Percentiles rank a stretch among this genome's conserved stretches.
Conservation (phyloP, 2,888 invertebrate genomes). For the Drosophila affinis region DNA sequence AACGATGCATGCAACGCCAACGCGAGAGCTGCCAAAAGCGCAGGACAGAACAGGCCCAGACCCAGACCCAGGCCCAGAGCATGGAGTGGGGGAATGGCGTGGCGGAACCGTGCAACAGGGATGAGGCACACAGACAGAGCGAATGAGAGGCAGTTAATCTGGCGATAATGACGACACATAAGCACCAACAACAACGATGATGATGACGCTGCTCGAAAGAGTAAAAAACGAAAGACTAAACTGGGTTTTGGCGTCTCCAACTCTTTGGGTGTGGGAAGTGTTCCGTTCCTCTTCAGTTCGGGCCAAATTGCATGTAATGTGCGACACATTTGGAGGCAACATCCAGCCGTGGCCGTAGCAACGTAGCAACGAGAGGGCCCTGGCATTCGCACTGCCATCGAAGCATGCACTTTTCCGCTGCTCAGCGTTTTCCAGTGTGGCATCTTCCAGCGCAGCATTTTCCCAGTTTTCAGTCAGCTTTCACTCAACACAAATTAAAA, state of each 20-base stretch:
- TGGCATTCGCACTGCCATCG: constrained; percentile 1
- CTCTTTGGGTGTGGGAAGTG: constrained; percentile 41
- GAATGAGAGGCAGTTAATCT: constrained; percentile 54
- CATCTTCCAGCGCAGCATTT: constrained; percentile 35
- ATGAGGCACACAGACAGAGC: constrained; percentile 30
- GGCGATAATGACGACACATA: constrained; percentile 60
- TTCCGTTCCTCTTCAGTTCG: constrained; percentile 4
- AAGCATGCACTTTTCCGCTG: constrained; percentile 36
- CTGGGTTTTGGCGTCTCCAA: constrained; percentile 19
- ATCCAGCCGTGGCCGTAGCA: neutral
- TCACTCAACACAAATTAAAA: constrained; percentile 51
- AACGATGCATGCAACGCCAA: constrained; percentile 49
- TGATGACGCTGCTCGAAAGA: constrained; percentile 39
- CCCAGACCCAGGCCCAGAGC: neutral
- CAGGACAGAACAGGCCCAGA: constrained; percentile 18
- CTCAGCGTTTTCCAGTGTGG: constrained; percentile 8
- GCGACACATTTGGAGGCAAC: constrained; percentile 36
- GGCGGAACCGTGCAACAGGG: constrained; percentile 11
- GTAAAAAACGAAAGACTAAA: constrained; percentile 22
- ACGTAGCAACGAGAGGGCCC: constrained; percentile 1
- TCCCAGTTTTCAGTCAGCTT: constrained; percentile 15
- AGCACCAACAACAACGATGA: constrained; percentile 34
- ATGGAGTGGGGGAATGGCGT: no score
- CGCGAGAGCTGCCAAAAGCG: constrained; percentile 49
- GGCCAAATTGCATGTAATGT: constrained; percentile 41